Conservation (phyloP, 2,888 invertebrate genomes). For the Epicampocera succincta region DNA sequence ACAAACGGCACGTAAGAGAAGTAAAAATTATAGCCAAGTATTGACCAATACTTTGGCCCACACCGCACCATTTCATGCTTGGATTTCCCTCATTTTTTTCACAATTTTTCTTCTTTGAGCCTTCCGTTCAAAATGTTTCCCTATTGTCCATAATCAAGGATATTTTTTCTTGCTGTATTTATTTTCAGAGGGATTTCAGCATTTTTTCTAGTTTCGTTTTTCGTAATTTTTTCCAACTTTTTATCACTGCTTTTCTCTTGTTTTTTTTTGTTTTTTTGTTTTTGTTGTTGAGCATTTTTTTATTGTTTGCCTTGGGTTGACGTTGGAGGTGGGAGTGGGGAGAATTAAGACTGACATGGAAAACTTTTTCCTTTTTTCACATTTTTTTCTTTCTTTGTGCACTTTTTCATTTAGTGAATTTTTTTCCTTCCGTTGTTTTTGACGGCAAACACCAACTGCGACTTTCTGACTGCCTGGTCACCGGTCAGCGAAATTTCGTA, state of each 20-base stretch:
- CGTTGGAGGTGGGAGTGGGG: constrained; percentile 4
- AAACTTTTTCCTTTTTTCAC: constrained; percentile 49
- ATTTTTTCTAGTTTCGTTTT: constrained; percentile 67
- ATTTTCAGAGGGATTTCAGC: constrained; percentile 63
- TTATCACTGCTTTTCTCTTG: constrained; percentile 14
- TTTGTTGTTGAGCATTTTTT: constrained; percentile 47
- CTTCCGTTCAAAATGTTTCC: constrained; percentile 52
- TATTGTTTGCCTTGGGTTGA: constrained; percentile 53
- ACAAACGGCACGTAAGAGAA: constrained; percentile 31
- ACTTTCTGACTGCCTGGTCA: constrained; percentile 81
- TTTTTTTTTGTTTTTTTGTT: constrained; percentile 25
- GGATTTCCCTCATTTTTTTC: constrained; percentile 18
- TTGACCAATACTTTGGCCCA: constrained; percentile 66
- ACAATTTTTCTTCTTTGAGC: constrained; percentile 9
- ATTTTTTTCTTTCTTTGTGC: constrained; percentile 55
- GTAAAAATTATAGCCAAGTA: constrained; percentile 47
- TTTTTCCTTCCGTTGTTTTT: constrained; percentile 40
- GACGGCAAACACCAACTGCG: constrained; percentile 75
- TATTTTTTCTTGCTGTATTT: constrained; percentile 50
- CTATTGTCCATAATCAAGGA: constrained; percentile 55
- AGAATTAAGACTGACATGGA: constrained; percentile 28
- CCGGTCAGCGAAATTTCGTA: constrained; percentile 75
- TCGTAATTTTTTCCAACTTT: constrained; percentile 39
- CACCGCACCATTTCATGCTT: constrained; percentile 31
- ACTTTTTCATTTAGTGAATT: constrained; percentile 55